Evolutionary conservation across 2,797 vertebrate genomes (phyloP), one percentile per base, ranked within the genome.

Genomic region (Chelonia mydas): DNA sequence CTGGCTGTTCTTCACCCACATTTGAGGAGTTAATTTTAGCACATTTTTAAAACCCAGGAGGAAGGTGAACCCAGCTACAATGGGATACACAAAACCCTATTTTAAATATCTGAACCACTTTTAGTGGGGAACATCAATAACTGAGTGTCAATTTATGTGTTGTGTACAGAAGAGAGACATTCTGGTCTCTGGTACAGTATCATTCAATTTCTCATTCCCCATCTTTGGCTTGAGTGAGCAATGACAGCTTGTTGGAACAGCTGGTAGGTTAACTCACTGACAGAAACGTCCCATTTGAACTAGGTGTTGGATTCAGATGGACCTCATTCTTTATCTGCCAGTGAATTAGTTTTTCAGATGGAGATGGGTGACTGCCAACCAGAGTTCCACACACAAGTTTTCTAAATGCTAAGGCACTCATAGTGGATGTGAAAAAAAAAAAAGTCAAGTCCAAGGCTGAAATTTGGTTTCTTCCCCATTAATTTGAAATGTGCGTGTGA

Each of bases 161-260:
- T 15, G 13, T 28, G 8, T 77, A 16, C 41, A 49, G 74, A 77
- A 17, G 74, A 77, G 27, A 47, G 6, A 49, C 6, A 7, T 74
- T 50, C 13, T 31, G 9, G 47, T 21, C 15, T n/a, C 27, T 79
- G 74, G 8, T 51, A 33, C 19, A 23, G 2, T 4, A 16, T 37
- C 1, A 9, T 3, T 47, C 57, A 25, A 25, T 77, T 41, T 90
- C 82, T 51, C n/a, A 37, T 65, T 68, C 74, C 74, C 27, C 6
- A 17, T 19, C 57, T 50, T 11, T 1, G 57, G 28, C 45, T 10
- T 28, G 74, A 82, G 65, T 1, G 0, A 80, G 2, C 25, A 1
- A 83, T 10, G 80, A 55, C 93, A 95, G 90, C 93, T 19, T 27
- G 88, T 77, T 27, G 68, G 80, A 90, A 86, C 94, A 96, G 92